Percentiles rank a stretch among this genome's conserved stretches.
Conservation (phyloP, 2,888 invertebrate species). For the Arrhopalites spinosus region DNA sequence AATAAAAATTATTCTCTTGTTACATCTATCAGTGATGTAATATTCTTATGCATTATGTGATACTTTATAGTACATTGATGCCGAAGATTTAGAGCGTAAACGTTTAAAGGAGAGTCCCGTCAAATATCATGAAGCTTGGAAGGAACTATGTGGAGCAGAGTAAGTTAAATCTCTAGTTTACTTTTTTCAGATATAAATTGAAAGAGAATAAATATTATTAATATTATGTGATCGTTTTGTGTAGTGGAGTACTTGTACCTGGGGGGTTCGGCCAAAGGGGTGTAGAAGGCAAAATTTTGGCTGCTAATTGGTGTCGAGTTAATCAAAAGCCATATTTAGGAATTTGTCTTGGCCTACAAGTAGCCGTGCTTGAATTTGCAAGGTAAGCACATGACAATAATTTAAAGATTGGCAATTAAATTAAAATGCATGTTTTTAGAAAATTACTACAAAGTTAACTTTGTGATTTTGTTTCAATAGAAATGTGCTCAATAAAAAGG, state of each 20-base stretch:
- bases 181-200: slow-evolving; percentile 1
- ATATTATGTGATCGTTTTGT: too few relatives aligned
- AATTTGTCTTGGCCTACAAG: slow-evolving; percentile 97
- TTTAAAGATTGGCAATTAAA: background rate
- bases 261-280: slow-evolving; percentile 97
- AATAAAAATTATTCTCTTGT: too few relatives aligned
- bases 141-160: slow-evolving; percentile 83
- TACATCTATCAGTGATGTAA: too few relatives aligned
- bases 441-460: too few relatives aligned
- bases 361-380: slow-evolving; percentile 93
- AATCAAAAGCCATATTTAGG: slow-evolving; percentile 91
- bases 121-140: slow-evolving; percentile 91
- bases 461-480: slow-evolving; percentile 60
- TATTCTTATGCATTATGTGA: too few relatives aligned
- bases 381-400: slow-evolving; percentile 56
- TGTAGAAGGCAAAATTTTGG: slow-evolving; percentile 93
- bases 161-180: too few relatives aligned
- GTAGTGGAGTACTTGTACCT: slow-evolving; percentile 91
- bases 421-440: background rate
- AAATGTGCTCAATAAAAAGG: slow-evolving; percentile 75
- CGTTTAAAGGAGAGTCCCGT: slow-evolving; percentile 77
- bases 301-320: slow-evolving; percentile 89
- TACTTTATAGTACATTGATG: slow-evolving; percentile 76
- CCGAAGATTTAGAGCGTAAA: slow-evolving; percentile 80
- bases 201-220: background rate